These are phyloP conservation scores for Thalassarche chlororhynchos DNA, from an alignment of 2,113 vertebrate genomes.

Conservation along the genomic window DNA sequence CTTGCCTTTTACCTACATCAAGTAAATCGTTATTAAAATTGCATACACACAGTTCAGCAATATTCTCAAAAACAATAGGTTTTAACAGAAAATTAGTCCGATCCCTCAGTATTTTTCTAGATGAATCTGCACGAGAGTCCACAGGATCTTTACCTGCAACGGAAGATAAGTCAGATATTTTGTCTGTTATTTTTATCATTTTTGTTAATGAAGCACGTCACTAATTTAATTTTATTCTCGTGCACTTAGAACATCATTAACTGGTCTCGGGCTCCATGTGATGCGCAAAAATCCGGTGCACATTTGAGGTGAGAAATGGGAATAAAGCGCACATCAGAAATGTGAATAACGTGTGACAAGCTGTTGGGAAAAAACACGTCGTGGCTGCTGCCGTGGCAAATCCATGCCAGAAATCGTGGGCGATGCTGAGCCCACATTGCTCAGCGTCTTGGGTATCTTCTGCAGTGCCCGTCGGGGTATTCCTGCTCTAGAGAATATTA, in stretches of 20 bases:
- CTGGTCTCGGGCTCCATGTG: fast-evolving
- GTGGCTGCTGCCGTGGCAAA: background rate
- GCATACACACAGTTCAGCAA: fast-evolving
- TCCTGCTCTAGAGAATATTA: background rate
- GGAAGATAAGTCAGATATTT: background rate
- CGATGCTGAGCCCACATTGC: fast-evolving
- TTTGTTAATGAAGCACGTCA: background rate
- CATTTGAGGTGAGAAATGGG: background rate
- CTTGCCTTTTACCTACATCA: background rate
- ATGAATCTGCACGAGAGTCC: background rate
- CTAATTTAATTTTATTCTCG: background rate
- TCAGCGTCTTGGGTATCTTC: background rate
- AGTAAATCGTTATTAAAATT: background rate
- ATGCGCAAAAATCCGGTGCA: fast-evolving
- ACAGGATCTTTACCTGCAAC: background rate
- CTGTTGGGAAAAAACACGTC: fast-evolving
- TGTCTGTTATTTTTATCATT: background rate
- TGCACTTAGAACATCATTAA: fast-evolving
- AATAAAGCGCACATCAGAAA: fast-evolving
- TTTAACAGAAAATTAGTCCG: background rate
- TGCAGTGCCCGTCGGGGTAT: background rate
- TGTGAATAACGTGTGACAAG: fast-evolving
- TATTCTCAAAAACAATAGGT: background rate
- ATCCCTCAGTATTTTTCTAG: background rate
- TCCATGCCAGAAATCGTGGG: fast-evolving